Conservation (phyloP, 2,113 vertebrate species). For the Ploceus nigricollis region DNA sequence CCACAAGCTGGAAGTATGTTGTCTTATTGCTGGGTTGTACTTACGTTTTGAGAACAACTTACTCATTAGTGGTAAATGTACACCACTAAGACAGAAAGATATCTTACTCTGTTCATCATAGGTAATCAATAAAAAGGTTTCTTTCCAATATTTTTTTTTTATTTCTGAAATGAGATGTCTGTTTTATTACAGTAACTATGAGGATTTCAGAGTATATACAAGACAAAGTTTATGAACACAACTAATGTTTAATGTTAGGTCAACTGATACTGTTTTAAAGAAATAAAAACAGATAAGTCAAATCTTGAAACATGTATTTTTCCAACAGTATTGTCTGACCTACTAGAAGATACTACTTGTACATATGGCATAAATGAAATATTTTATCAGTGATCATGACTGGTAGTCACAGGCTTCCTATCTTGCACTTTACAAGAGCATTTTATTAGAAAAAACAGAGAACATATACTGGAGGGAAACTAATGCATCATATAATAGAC, state of each 20-base stretch:
- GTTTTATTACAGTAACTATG: neutral
- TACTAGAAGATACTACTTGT: neutral
- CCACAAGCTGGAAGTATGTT: neutral
- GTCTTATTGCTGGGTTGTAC: neutral
- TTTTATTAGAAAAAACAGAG: neutral
- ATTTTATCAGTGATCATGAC: neutral
- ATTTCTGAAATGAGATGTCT: neutral
- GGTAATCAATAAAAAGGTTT: neutral
- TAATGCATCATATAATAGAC: neutral
- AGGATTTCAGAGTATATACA: neutral
- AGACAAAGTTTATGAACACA: neutral
- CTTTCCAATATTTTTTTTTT: neutral
- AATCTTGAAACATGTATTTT: neutral
- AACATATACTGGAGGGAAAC: neutral
- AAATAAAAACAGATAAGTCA: neutral
- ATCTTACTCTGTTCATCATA: neutral
- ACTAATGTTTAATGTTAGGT: neutral
- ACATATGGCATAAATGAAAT: neutral
- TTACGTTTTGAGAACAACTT: neutral
- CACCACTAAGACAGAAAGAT: neutral
- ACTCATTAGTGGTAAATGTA: neutral
- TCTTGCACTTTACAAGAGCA: neutral
- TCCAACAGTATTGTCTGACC: neutral
- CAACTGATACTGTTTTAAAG: neutral
- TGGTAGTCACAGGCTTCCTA: neutral